These are phyloP conservation scores for Drosophila chauvacae DNA, from an alignment of 1,140 invertebrate species.

Conservation along the genomic window DNA sequence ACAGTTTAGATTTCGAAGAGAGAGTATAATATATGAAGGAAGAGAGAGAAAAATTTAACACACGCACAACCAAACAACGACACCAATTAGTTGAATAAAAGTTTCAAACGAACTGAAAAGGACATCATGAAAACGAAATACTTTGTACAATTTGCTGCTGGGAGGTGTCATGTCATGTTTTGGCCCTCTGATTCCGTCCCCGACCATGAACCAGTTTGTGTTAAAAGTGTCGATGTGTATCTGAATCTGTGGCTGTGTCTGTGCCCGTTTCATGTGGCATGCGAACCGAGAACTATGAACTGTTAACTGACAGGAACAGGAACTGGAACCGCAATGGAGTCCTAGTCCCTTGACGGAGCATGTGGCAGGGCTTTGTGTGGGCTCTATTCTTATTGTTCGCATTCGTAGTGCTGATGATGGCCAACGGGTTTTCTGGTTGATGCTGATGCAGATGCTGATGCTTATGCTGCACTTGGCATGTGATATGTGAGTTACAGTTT, in stretches of 20 bases:
- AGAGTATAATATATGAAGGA: slow-evolving; percentile 39
- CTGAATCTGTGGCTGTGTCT: neutral
- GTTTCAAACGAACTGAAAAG: slow-evolving; percentile 31
- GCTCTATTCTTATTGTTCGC: slow-evolving; percentile 15
- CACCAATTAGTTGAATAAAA: slow-evolving; percentile 68
- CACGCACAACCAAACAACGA: slow-evolving; percentile 76
- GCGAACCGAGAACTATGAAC: slow-evolving; percentile 58
- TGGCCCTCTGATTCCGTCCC: slow-evolving; percentile 31
- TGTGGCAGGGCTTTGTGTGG: slow-evolving; percentile 18
- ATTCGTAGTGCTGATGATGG: slow-evolving; percentile 29
- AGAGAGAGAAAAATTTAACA: slow-evolving; percentile 81
- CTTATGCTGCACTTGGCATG: slow-evolving; percentile 41
- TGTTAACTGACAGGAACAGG: slow-evolving; percentile 66
- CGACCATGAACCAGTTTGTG: slow-evolving; percentile 39
- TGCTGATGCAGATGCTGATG: slow-evolving; percentile 4
- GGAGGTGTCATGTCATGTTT: slow-evolving; percentile 24
- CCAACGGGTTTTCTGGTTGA: slow-evolving; percentile 11
- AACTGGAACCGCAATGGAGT: slow-evolving; percentile 55
- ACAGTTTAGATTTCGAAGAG: slow-evolving; percentile 44
- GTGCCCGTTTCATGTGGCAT: slow-evolving; percentile 35
- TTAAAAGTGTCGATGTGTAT: slow-evolving; percentile 5
- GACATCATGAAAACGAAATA: slow-evolving; percentile 44
- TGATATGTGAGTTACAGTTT: slow-evolving; percentile 56
- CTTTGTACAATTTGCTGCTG: slow-evolving; percentile 59
- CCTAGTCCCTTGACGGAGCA: slow-evolving; percentile 32